Conservation (phyloP, 2,113 vertebrate genomes). For the Trematocara unimaculatum region DNA sequence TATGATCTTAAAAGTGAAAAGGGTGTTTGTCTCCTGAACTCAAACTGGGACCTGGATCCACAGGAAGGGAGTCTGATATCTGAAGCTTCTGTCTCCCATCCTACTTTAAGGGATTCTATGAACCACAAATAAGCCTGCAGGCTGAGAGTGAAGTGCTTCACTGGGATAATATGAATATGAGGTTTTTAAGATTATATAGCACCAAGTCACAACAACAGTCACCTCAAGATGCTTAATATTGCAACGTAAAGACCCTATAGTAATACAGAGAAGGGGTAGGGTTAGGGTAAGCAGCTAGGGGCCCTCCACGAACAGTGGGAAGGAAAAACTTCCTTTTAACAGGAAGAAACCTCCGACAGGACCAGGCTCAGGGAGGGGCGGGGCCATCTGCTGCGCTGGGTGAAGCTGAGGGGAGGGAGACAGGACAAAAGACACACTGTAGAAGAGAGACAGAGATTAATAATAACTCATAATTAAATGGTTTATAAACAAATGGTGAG, state of each 20-base stretch:
- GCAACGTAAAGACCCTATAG: not conserved
- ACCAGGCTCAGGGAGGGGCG: not conserved
- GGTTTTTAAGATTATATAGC: not conserved
- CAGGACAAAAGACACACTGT: not conserved
- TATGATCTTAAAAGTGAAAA: not conserved
- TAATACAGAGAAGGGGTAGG: not conserved
- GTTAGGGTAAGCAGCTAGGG: not conserved
- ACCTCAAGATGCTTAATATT: not conserved
- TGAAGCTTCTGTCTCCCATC: not conserved
- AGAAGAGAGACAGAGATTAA: not conserved
- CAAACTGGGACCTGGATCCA: not conserved
- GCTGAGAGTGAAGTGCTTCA: not conserved
- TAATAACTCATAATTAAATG: not conserved
- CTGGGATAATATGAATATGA: not conserved
- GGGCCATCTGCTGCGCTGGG: not conserved
- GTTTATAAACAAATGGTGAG: not conserved
- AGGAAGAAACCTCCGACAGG: not conserved
- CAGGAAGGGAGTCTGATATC: accelerated
- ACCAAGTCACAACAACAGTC: not conserved
- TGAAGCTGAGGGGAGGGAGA: not conserved
- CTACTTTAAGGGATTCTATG: not conserved
- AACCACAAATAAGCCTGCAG: not conserved
- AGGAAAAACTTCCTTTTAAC: not conserved
- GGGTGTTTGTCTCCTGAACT: not conserved
- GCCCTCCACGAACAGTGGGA: not conserved